Evolutionary conservation across 2,797 vertebrate genomes (phyloP), one percentile per base, ranked within the genome.

Genomic region (Parotocinclus haroldoi): DNA sequence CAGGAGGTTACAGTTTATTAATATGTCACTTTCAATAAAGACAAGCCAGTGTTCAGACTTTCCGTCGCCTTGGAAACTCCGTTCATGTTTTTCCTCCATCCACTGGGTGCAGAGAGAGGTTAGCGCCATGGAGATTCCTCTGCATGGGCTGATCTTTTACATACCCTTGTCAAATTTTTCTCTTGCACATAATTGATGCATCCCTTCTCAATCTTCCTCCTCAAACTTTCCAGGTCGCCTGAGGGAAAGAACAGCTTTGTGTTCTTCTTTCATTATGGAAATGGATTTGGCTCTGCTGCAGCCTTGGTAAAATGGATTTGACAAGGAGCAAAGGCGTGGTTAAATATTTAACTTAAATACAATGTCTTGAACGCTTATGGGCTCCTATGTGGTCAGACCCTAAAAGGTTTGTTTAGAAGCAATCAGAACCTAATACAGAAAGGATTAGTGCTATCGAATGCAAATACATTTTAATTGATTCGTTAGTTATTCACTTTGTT

Each of bases 1-100:
- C 79, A 36, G 65, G 84, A 82, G 88, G 76, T 80, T 81, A 72
- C 78, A 80, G 81, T 89, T 89, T 89, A 90, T 89, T 89, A 89
- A 89, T 81, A 77, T 88, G 88, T 88, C 89, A 85, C 83, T 88
- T 89, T 83, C 81, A 90, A 88, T 87, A 85, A 87, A 79, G 76
- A 75, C 69, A 71, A 75, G 61, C 40, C 61, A 73, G 19, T 80
- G 80, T 86, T 89, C 79, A 81, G 76, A 86, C 84, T 71, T 55
- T 19, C 36, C 50, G 85, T 89, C 68, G 81, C 79, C 85, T 87
- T 89, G 89, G 87, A 76, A 86, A 89, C 79, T 73, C 68, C 74
- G 64, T 81, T 78, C 75, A 69, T 77, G 85, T 80, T 77, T 62
- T 71, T 63, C 57, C 58, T 46, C 19, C 4, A 38, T 54, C 14